Evolutionary conservation across 2,888 invertebrate genomes (phyloP).

Genomic region (Colletes collaris): DNA sequence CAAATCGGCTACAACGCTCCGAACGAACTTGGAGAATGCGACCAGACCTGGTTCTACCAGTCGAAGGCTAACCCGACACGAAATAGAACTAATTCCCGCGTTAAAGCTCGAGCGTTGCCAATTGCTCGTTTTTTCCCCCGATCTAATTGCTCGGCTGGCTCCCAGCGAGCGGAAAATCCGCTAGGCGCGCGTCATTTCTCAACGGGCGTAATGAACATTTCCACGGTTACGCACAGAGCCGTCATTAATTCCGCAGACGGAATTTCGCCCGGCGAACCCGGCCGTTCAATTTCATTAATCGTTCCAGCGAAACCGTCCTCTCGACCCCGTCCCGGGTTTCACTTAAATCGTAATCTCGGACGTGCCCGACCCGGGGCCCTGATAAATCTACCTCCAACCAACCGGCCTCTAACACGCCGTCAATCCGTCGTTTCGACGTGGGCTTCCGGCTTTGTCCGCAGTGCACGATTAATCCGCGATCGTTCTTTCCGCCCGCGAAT

Average conservation of each 20-base stretch:
- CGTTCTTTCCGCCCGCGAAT: slow-evolving; percentile 54
- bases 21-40: too few relatives aligned
- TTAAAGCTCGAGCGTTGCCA: slow-evolving; percentile 3
- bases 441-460: slow-evolving; percentile 49
- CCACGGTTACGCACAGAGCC: slow-evolving; percentile 48
- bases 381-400: slow-evolving; percentile 40
- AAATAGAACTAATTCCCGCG: slow-evolving; percentile 40
- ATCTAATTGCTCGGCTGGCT: slow-evolving; percentile 45
- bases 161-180: slow-evolving; percentile 40
- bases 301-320: slow-evolving; percentile 53
- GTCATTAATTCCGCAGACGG: slow-evolving; percentile 63
- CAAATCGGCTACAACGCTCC: too few relatives aligned
- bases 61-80: slow-evolving; percentile 20
- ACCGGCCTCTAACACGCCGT: slow-evolving; percentile 33
- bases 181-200: slow-evolving; percentile 53
- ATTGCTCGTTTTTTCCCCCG: slow-evolving; percentile 48
- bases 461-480: slow-evolving; percentile 61
- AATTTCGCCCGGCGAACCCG: slow-evolving; percentile 49
- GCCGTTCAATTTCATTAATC: slow-evolving; percentile 71
- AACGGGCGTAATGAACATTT: slow-evolving; percentile 57
- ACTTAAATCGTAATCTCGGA: slow-evolving; percentile 72
- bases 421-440: slow-evolving; percentile 41
- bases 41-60: background rate
- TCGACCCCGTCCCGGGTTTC: slow-evolving; percentile 51
- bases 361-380: slow-evolving; percentile 39